phyloP scores from a whole-genome alignment of 2,113 vertebrate genomes.

The Ginglymostoma cirratum region DNA sequence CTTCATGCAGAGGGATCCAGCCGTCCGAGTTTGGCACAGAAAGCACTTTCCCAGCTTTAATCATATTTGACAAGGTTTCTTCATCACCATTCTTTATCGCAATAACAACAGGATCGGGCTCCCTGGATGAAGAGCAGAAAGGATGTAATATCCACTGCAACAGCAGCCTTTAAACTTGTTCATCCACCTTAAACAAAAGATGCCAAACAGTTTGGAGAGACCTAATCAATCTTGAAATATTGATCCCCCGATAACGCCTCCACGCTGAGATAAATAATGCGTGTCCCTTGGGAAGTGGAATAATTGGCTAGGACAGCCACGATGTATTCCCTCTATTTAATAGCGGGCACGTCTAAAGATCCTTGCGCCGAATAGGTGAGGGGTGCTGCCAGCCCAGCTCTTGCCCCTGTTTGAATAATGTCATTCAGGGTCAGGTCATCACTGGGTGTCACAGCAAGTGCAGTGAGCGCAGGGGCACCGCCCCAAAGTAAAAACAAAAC shows the following conservation, averaged over 20 bases:
- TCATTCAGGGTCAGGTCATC: neutral
- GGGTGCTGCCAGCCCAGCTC: neutral
- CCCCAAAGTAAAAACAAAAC: neutral
- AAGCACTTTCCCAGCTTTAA: constrained; percentile 59
- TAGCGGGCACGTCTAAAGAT: neutral
- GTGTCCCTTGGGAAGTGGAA: neutral
- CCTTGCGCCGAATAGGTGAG: neutral
- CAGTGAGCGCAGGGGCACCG: neutral
- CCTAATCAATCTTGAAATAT: neutral
- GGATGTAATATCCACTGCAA: neutral
- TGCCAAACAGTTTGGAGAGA: neutral
- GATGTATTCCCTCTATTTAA: neutral
- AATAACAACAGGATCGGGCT: constrained; percentile 58
- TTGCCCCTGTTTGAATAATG: neutral
- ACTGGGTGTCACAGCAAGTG: neutral
- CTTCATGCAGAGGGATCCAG: constrained; percentile 82
- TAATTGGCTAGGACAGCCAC: neutral
- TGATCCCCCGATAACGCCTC: neutral
- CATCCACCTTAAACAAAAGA: neutral
- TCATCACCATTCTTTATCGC: constrained; percentile 64
- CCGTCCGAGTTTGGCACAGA: constrained; percentile 68
- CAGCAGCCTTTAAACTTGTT: neutral
- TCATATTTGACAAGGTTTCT: constrained; percentile 56
- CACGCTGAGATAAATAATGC: neutral
- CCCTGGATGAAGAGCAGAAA: constrained; percentile 52